These are phyloP conservation scores for Lomographa bimaculata DNA, from an alignment of 2,888 invertebrate genomes.

Conservation along the genomic window DNA sequence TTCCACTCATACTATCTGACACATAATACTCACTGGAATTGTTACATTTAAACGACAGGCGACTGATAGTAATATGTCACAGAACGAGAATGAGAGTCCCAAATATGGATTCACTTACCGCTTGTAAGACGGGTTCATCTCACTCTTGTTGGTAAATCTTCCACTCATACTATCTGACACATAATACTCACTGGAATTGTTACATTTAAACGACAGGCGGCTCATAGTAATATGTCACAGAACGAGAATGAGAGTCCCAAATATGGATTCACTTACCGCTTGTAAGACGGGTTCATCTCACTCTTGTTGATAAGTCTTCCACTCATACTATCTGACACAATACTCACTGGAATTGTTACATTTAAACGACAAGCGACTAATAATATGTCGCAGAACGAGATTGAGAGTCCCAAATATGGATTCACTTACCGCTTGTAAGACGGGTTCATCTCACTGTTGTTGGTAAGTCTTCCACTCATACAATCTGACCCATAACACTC, in stretches of 20 bases:
- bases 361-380: slow-evolving; percentile 83
- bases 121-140: slow-evolving; percentile 84
- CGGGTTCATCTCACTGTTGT: slow-evolving; percentile 86
- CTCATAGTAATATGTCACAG: slow-evolving; percentile 86
- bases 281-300: slow-evolving; percentile 85
- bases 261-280: slow-evolving; percentile 86
- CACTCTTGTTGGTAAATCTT: slow-evolving; percentile 86
- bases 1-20: no score
- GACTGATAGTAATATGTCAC: slow-evolving; percentile 86
- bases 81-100: slow-evolving; percentile 88
- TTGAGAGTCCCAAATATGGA: slow-evolving; percentile 88
- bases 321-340: no score
- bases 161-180: no score
- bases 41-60: slow-evolving; percentile 75
- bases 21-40: slow-evolving; percentile 1
- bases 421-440: slow-evolving; percentile 85
- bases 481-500: slow-evolving; percentile 1
- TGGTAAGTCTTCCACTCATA: no score
- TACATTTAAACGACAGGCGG: slow-evolving; percentile 79
- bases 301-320: slow-evolving; percentile 87
- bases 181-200: not conserved
- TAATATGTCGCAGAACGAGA: slow-evolving; percentile 87
- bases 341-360: slow-evolving; percentile 3
- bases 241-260: slow-evolving; percentile 88
- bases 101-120: slow-evolving; percentile 87